Conservation (phyloP, 2,888 invertebrate genomes). For the Xestia ashworthii region DNA sequence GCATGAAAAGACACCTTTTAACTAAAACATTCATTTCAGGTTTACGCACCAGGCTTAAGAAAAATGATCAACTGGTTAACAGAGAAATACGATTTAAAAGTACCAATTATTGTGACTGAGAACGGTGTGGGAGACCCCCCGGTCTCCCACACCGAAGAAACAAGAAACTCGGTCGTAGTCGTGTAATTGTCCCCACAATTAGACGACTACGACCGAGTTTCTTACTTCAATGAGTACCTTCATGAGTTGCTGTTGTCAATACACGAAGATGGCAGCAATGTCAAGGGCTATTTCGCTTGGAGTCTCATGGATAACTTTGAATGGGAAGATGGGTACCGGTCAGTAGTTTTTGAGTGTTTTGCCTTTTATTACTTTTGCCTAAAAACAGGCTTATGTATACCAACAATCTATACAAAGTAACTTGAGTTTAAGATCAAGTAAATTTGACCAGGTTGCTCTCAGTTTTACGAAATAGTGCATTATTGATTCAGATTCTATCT, state of each 20-base stretch:
- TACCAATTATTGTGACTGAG: conserved; percentile 82
- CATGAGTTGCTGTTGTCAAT: conserved; percentile 77
- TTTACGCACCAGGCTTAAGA: conserved; percentile 92
- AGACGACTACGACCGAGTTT: conserved; percentile 78
- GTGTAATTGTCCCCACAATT: too few species aligned
- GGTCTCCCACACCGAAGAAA: too few species aligned
- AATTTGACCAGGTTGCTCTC: not conserved
- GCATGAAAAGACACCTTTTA: not conserved
- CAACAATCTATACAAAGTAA: not conserved
- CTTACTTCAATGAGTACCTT: conserved; percentile 77
- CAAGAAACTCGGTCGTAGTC: too few species aligned
- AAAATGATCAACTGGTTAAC: conserved; percentile 92
- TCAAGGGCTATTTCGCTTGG: conserved; percentile 82
- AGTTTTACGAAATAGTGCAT: not conserved
- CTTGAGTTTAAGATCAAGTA: not conserved
- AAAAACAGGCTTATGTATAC: too few species aligned
- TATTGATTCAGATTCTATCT: not conserved
- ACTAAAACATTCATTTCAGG: conserved; percentile 75
- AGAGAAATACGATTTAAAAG: conserved; percentile 87
- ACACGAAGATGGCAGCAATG: conserved; percentile 76
- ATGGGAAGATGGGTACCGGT: conserved; percentile 78
- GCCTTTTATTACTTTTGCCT: not conserved
- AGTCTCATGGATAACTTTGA: conserved; percentile 70
- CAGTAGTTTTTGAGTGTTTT: not conserved
- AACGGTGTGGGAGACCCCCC: conserved; percentile 88